Evolutionary conservation across 2,888 invertebrate genomes (phyloP).

Genomic region (Vesta saturnalis): DNA sequence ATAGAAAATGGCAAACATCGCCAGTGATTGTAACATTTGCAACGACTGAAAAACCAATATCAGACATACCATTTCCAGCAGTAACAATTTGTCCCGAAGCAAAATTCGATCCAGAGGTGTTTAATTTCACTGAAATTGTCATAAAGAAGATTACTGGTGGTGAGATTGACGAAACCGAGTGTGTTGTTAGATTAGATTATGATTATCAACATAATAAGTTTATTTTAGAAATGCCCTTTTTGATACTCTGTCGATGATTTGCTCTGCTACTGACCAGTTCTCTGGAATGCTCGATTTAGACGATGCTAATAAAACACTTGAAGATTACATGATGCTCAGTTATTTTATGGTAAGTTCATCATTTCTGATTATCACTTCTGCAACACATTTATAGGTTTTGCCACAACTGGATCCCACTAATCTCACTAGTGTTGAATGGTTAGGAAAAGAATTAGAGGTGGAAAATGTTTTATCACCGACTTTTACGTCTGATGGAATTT

Average conservation of each 20-base stretch:
- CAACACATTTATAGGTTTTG: too few species aligned
- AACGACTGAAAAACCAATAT: constrained; percentile 75
- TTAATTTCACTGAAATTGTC: constrained; percentile 67
- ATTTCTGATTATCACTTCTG: too few species aligned
- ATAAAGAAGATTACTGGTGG: neutral
- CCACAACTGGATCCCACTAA: neutral
- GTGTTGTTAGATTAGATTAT: neutral
- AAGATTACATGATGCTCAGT: too few species aligned
- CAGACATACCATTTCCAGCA: constrained; percentile 67
- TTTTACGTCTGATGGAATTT: constrained; percentile 15
- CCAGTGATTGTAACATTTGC: constrained; percentile 82
- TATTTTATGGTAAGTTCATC: too few species aligned
- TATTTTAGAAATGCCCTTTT: neutral
- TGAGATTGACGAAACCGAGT: neutral
- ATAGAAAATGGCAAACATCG: constrained; percentile 76
- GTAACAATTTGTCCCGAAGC: constrained; percentile 64
- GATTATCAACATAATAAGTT: too few species aligned
- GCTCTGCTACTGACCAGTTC: neutral
- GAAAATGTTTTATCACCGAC: neutral
- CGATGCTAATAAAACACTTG: too few species aligned
- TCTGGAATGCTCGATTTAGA: too few species aligned
- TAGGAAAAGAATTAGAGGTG: neutral
- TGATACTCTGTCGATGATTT: neutral
- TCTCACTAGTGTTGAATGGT: neutral
- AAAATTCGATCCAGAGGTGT: constrained; percentile 70